Conservation (phyloP, 37 sponge, comb jelly and placozoan genomes). For the Oscarella lobularis region DNA sequence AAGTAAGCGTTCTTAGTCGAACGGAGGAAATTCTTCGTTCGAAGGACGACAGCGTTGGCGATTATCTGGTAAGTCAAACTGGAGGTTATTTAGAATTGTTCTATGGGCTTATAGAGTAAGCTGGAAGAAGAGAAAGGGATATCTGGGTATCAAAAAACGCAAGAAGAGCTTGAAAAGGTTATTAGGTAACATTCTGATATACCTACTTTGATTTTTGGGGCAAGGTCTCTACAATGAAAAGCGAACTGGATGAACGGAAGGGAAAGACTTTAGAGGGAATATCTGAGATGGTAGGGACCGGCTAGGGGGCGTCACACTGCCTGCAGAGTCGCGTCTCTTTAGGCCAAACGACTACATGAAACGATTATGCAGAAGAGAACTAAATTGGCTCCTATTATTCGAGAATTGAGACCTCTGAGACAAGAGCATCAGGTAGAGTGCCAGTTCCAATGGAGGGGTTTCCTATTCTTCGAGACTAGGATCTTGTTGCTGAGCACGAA, state of each 20-base stretch:
- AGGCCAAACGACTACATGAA: conserved; percentile 14
- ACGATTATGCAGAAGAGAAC: conserved; percentile 79
- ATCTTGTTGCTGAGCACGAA: conserved; percentile 44
- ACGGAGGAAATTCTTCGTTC: no score
- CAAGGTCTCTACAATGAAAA: conserved; percentile 66
- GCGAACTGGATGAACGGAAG: conserved; percentile 71
- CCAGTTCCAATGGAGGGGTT: no score
- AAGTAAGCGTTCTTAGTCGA: conserved; percentile 75
- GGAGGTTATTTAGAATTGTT: no score
- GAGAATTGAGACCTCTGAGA: conserved; percentile 80
- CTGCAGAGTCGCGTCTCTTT: no score
- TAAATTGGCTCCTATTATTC: conserved; percentile 77
- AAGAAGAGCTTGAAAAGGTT: conserved; percentile 71
- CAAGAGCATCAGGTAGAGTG: conserved; percentile 28
- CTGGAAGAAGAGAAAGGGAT: conserved; percentile 83
- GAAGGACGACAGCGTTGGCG: no score
- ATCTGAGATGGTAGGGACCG: conserved; percentile 33
- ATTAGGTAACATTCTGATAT: neutral
- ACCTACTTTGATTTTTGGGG: neutral
- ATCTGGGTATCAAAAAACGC: conserved; percentile 56
- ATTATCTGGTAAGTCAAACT: no score
- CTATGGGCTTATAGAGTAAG: conserved; percentile 6
- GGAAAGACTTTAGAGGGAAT: conserved; percentile 60
- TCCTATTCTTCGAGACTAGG: no score
- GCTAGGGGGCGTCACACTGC: no score